Evolutionary conservation across 1,140 invertebrate species (phyloP).

Genomic region (Melipona quadrifasciata): DNA sequence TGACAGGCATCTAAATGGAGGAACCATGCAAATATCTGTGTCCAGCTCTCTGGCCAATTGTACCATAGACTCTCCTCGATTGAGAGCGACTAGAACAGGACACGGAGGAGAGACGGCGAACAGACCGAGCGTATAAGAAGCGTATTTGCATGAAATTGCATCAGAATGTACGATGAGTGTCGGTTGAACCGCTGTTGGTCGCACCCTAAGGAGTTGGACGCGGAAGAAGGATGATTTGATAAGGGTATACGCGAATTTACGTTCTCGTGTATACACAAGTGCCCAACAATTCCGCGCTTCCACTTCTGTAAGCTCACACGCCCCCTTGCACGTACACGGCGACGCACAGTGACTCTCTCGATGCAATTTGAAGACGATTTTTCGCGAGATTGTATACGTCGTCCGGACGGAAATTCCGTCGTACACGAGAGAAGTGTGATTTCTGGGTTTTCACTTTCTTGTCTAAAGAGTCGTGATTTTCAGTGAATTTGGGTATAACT

Average conservation of each 20-base stretch:
- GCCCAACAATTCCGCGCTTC: not conserved
- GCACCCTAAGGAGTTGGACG: slow-evolving; percentile 48
- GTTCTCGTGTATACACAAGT: slow-evolving; percentile 6
- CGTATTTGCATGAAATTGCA: slow-evolving; percentile 70
- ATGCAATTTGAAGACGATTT: not conserved
- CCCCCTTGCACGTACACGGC: not conserved
- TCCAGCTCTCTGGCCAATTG: not conserved
- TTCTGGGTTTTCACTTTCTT: not conserved
- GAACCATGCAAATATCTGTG: slow-evolving; percentile 19
- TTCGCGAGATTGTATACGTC: not conserved
- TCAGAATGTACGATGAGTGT: slow-evolving; percentile 50
- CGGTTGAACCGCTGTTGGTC: slow-evolving; percentile 51
- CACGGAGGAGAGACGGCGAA: slow-evolving; percentile 10
- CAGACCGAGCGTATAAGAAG: slow-evolving; percentile 39
- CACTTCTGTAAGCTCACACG: not conserved
- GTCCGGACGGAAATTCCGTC: not conserved
- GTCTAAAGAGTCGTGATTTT: not conserved
- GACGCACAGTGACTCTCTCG: not conserved
- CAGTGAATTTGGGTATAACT: not conserved
- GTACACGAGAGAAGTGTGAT: not conserved
- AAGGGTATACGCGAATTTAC: slow-evolving; percentile 52
- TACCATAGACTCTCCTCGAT: slow-evolving; percentile 5
- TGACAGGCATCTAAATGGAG: not conserved
- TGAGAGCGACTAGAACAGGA: not conserved
- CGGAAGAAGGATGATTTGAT: slow-evolving; percentile 39